Evolutionary conservation across 2,113 vertebrate species (phyloP), one percentile per base, ranked within the genome.

Genomic region (Sciurus niger): DNA sequence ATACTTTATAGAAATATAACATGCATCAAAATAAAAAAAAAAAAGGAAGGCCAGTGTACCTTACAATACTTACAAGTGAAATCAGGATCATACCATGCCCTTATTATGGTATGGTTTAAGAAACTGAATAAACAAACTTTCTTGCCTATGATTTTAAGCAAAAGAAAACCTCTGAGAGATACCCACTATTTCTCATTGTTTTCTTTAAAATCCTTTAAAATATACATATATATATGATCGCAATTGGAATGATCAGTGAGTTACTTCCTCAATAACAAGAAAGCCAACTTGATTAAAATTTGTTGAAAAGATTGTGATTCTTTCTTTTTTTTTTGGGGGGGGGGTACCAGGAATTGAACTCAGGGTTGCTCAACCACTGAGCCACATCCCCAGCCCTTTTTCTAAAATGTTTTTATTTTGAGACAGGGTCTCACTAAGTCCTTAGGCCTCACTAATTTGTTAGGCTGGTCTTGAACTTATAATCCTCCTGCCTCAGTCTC

Each of bases 141-240:
- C 55, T 86, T 82, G 46, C 43, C 37, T 89, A 17, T 79, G 40
- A 91, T 83, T 88, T 82, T 55, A 94, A 91, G 46, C 8, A 95
- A 48, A 30, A 92, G 74, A 68, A 88, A 60, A 76, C 48, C 51
- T 90, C 60, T 88, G n/a, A 43, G 58, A 78, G 60, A 85, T 8
- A 68, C 28, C 40, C 51, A 37, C 37, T 89, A 73, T 73, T 92
- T 87, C 58, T 83, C 25, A 82, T 55, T 55, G 34, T 76, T 79
- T 86, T n/a, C 34, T 78, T 88, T 72, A 73, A 73, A 90, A 20
- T 82, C 70, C 40, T 65, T 83, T 43, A 86, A 86, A 88, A 88
- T 88, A 88, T 40, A 84, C 67, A 5, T 37, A 51, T 60, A 60
- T 48, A 48, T 48, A 48, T 8, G 72, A 37, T 88, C 48, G 58